Evolutionary conservation across 2,797 vertebrate species (phyloP), one percentile per base, ranked within the genome.

Genomic region (Myotis myotis): DNA sequence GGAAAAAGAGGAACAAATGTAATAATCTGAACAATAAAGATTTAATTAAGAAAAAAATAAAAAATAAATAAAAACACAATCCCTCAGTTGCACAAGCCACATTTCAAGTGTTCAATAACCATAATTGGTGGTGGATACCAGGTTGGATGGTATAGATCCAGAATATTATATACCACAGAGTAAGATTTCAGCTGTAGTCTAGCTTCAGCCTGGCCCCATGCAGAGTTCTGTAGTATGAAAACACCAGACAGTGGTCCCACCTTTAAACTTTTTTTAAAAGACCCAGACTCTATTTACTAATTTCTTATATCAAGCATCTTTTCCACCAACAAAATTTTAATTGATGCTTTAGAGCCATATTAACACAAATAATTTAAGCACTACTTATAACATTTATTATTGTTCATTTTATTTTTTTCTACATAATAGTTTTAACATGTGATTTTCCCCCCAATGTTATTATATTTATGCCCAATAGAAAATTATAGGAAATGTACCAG

Each of bases 321-420:
- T 53, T 79, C 68, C 64, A 49, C 62, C 30, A 75, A 74, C 13
- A 75, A 36, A 81, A 78, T 71, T 87, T 87, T 83, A 75, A 72
- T 66, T 49, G 36, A 30, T 70, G 10, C 72, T 94, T 89, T 75
- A 87, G 9, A 92, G 55, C 30, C 76, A 64, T 38, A 25, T 81
- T 66, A 72, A 86, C 7, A 82, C n/a, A 86, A 87, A 81, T 49
- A 75, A 71, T 75, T 81, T 81, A 75, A 75, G 22, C 74, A 89
- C 62, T 76, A 44, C 62, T 95, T 70, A 80, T 44, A 80, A 91
- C 19, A 10, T 55, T 85, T 68, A 68, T 60, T 82, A 70, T 17
- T 70, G n/a, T 94, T 47, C 25, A 38, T 66, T 51, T 78, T 75
- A 70, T 89, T 19, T 66, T 78, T 86, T 89, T 91, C 47, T 83